phyloP scores from a whole-genome alignment of 1,140 invertebrate genomes.

The Caenorhabditis inopinata region DNA sequence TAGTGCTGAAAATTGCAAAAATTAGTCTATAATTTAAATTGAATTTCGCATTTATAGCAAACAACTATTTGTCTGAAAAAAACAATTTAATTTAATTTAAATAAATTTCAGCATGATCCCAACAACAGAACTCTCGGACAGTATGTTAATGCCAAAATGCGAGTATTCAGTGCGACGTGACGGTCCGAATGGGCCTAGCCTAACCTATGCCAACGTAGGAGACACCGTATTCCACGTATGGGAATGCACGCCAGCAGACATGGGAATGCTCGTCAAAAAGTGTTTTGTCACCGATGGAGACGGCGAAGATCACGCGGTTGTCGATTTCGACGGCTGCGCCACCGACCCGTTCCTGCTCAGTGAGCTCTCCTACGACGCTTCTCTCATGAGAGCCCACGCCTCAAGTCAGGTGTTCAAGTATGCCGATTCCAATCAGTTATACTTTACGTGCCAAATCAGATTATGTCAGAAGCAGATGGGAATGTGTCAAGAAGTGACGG shows the following conservation, averaged over 20 bases:
- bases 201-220: constrained; percentile 60
- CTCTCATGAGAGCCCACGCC: constrained; percentile 60
- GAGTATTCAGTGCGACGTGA: constrained; percentile 56
- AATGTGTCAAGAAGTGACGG: constrained; percentile 64
- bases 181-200: constrained; percentile 52
- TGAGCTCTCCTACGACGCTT: constrained; percentile 56
- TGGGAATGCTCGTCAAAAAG: constrained; percentile 65
- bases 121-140: constrained; percentile 58
- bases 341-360: constrained; percentile 56
- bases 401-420: constrained; percentile 65
- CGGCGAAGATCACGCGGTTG: constrained; percentile 64
- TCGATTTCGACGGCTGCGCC: constrained; percentile 62
- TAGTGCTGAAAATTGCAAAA: no score
- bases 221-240: constrained; percentile 63
- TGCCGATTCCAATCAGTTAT: constrained; percentile 65
- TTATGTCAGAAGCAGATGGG: constrained; percentile 66
- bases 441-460: constrained; percentile 65
- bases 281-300: constrained; percentile 66
- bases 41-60: no score
- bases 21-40: no score
- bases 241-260: constrained; percentile 61
- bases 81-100: neutral
- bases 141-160: constrained; percentile 63
- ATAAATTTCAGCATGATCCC: constrained; percentile 58
- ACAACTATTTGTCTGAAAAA: no score